Evolutionary conservation across 1,140 invertebrate species (phyloP).

Genomic region (Leguminivora glycinivorella): DNA sequence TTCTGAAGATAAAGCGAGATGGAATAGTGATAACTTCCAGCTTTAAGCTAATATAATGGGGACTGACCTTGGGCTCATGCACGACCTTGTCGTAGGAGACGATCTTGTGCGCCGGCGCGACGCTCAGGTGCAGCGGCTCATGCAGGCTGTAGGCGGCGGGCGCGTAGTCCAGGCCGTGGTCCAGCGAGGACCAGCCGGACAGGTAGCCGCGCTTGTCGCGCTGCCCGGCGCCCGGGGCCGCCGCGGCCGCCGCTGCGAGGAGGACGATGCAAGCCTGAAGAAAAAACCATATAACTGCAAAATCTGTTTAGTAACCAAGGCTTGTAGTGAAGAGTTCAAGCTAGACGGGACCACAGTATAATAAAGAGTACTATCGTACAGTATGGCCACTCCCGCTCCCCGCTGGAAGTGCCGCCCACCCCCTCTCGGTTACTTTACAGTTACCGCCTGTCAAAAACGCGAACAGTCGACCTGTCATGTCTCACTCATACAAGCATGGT

Average conservation of each 20-base stretch:
- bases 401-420: too few relatives aligned
- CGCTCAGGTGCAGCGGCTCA: constrained; percentile 14
- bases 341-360: too few relatives aligned
- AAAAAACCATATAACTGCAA: background rate
- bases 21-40: too few relatives aligned
- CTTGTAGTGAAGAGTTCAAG: too few relatives aligned
- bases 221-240: constrained; percentile 52
- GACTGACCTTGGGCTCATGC: constrained; percentile 49
- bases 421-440: too few relatives aligned
- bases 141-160: constrained; percentile 32
- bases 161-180: constrained; percentile 37
- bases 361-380: too few relatives aligned
- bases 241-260: constrained; percentile 44
- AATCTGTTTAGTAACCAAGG: too few relatives aligned
- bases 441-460: too few relatives aligned
- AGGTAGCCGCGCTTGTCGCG: constrained; percentile 56
- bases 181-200: constrained; percentile 31
- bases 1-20: too few relatives aligned
- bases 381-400: too few relatives aligned
- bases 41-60: background rate
- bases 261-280: constrained; percentile 52
- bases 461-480: too few relatives aligned
- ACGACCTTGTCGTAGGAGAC: constrained; percentile 56
- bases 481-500: too few relatives aligned
- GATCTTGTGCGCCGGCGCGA: constrained; percentile 40